Base-by-base conservation (phyloP, 2,113 vertebrate genomes). In the Aptenodytes forsteri region DNA sequence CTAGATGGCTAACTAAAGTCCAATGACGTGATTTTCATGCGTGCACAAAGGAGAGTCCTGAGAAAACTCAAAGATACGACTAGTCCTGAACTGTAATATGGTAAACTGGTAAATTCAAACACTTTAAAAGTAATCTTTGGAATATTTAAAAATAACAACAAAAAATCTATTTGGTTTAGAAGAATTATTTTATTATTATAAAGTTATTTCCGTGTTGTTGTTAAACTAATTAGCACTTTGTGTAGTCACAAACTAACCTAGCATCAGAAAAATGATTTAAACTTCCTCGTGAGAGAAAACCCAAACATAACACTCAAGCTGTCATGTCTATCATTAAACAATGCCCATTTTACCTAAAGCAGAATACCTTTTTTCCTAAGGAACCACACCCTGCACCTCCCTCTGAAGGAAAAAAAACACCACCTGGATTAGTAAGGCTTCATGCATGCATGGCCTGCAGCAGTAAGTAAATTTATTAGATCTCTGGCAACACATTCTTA, bases 401-500 rank as follows among this genome's bases (percentile, higher is more conserved):
- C 85, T 97, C 87, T 69, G 34, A 91, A 89, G 50, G 38, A 69
- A 92, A 86, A 42, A 79, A 67, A 71, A 18, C 69, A 93, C 56
- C 98, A 98, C 91, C 98, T 98, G 98, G 96, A 89, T 92, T 83
- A 96, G 83, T 89, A 88, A 89, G 87, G 85, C 54, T 96, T 91
- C 81, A 89, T 82, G 89, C 64, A 77, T 72, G 86, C 92, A 94
- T 83, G 56, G 96, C 98, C 97, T 95, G 94, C 66, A 94, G 98
- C 98, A 96, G 89, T 84, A 88, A 85, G 95, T 87, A 96, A 91
- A 98, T 98, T 97, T 98, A 98, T 96, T 97, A 98, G 96, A 96
- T 97, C 85, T 95, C 89, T 98, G 94, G 97, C 94, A 98, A 97
- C 87, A 87, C 91, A 93, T 98, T 98, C 98, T 98, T 97, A 98